Base-by-base conservation (phyloP, 2,113 vertebrate species). In the Zapus hudsonius region DNA sequence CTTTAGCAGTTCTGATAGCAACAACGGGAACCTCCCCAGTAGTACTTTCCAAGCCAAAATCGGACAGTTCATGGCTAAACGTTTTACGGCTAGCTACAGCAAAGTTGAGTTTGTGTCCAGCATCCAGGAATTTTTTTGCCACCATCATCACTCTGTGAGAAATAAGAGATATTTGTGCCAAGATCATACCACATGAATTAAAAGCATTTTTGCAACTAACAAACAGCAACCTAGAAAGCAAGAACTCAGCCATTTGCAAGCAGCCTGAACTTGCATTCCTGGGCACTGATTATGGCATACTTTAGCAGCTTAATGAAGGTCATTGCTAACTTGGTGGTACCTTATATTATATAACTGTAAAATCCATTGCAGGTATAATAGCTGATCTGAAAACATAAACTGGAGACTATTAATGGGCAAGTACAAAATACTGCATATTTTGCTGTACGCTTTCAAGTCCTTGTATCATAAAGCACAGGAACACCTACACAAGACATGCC, bases 111-210 rank as follows among this genome's bases (percentile, higher is more conserved):
- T 98, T 98, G 92, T 98, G 98, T 20, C 99, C 99, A 94, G 99
- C 98, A 94, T 99, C 99, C 91, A 99, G 96, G 97, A 99, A 99
- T 84, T 98, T 97, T 97, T 99, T 99, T 47, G 99, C 99, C 78
- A 99, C 98, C 98, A 99, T 99, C 99, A 99, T 99, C 92, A 99
- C 99, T 96, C 99, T 99, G 91, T 85, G 80, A 75, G 7, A 94
- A 91, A 81, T 4, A 83, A 92, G 31, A 42, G 74, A 91, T 72
- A 80, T 23, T 78, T 31, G 85, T 84, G 91, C 10, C 13, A 80
- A 79, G 38, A 95, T 31, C n/a, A 63, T 57, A 90, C 12, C 3
- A 52, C 20, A 16, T 22, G 23, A 83, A 25, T 8, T 79, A 85
- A 93, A 73, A 42, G 23, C 22, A 73, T 40, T 72, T 57, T 19